Percentiles rank a stretch among this genome's conserved stretches.
phyloP scores from a whole-genome alignment of 2,797 vertebrate species.

The Triplophysa yarkandensis region DNA sequence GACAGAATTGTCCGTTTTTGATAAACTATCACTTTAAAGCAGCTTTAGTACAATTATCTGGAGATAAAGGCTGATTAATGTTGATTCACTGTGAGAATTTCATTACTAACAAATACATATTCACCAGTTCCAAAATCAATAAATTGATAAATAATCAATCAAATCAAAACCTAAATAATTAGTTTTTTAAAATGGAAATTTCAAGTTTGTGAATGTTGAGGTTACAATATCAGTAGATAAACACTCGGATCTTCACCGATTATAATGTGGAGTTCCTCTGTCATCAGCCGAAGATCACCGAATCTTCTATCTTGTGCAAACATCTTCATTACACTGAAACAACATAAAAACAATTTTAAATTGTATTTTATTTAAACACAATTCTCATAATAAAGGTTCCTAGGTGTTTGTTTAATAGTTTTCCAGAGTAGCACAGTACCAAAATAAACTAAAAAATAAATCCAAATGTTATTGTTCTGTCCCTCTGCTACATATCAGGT shows the following conservation, averaged over 20 bases:
- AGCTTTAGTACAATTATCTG: not conserved
- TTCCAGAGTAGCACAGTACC: too few relatives aligned
- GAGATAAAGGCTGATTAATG: not conserved
- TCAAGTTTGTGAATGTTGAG: not conserved
- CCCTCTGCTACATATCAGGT: not conserved
- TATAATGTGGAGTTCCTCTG: not conserved
- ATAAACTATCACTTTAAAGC: not conserved
- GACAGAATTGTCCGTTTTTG: too few relatives aligned
- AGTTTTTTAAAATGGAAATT: not conserved
- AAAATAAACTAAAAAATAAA: too few relatives aligned
- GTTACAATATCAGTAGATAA: not conserved
- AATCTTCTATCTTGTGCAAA: conserved; percentile 68
- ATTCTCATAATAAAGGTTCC: not conserved
- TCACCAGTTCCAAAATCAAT: not conserved
- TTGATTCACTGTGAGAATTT: not conserved
- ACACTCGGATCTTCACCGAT: not conserved
- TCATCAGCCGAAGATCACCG: not conserved
- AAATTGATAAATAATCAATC: not conserved
- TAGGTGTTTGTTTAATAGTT: not conserved
- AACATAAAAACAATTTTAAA: conserved; percentile 33
- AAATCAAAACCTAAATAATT: not conserved
- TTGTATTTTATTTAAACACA: too few relatives aligned
- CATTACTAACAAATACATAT: not conserved
- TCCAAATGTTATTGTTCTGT: too few relatives aligned
- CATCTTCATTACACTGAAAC: conserved; percentile 74